Evolutionary conservation across 2,113 vertebrate genomes (phyloP), one percentile per base, ranked within the genome.

Genomic region (Mola mola): DNA sequence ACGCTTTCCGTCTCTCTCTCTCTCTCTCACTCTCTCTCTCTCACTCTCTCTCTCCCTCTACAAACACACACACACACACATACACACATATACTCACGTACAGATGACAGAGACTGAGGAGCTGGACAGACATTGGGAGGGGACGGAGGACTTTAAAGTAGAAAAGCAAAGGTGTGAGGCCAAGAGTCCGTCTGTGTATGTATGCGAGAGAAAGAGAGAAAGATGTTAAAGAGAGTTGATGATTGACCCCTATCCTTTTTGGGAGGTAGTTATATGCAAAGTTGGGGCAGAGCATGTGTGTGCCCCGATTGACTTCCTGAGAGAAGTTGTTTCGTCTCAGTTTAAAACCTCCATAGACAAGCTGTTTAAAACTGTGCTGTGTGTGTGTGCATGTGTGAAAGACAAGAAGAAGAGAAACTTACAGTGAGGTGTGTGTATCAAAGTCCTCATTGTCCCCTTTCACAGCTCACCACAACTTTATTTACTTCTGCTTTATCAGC

Each of bases 161-260:
- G 36, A 66, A 41, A 48, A 38, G n/a, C 24, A 33, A 36, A 60
- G 46, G 57, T 67, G 66, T 50, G 44, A 43, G 19, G 55, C 38
- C 42, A 42, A 47, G 51, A 65, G 38, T 78, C 31, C 0, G 24
- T 52, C 2, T 41, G 65, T 61, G 37, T 64, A 56, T 62, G 44
- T 49, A 42, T 60, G 53, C 50, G 53, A 53, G 44, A 37, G 56
- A 48, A 22, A 63, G 28, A 67, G 53, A 22, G 28, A 59, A 59
- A 40, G 64, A 82, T 46, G 66, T 66, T 61, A 46, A 63, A 38
- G 17, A 60, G 71, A 77, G 78, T 79, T 89, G 72, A 84, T 87
- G 78, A 79, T 82, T 84, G 75, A 85, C 75, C 83, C n/a, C 21
- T 31, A 4, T 12, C 21, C 55, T 75, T 71, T 16, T 67, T 57